phyloP scores from a whole-genome alignment of 2,113 vertebrate genomes.

The Cacatua alba region DNA sequence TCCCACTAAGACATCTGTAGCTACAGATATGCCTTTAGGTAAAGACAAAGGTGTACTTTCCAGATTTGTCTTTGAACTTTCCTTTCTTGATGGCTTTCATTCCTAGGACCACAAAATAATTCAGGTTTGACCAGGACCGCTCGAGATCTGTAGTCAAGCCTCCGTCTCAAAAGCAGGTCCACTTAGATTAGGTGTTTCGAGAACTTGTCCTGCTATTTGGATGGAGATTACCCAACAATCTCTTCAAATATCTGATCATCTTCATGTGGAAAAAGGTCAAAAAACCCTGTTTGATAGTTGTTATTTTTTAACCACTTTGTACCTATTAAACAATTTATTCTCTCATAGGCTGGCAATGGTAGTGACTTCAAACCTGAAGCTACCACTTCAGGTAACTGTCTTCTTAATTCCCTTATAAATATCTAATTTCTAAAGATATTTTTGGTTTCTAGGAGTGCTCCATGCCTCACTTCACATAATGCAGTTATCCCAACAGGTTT shows the following conservation, averaged over 20 bases:
- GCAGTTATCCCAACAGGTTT: neutral
- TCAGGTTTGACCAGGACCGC: neutral
- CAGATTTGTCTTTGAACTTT: neutral
- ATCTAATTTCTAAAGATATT: neutral
- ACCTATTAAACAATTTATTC: neutral
- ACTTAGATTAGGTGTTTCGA: neutral
- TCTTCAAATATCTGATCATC: neutral
- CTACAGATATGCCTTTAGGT: neutral
- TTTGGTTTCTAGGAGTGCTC: neutral
- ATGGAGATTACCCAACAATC: neutral
- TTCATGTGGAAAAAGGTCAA: neutral
- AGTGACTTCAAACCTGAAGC: neutral
- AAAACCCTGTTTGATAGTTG: neutral
- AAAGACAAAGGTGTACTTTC: neutral
- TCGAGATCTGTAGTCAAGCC: neutral
- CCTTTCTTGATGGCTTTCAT: neutral
- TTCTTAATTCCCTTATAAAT: neutral
- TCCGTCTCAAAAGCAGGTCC: neutral
- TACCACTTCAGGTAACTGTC: neutral
- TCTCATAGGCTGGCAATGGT: neutral
- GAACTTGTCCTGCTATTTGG: neutral
- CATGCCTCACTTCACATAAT: neutral
- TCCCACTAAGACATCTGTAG: neutral
- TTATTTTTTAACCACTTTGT: neutral
- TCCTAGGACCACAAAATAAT: neutral